A percentile compares a stretch with the other conserved stretches of the same genome.
phyloP scores from a whole-genome alignment of 1,140 invertebrate genomes.

The Muscidifurax raptorellus region DNA sequence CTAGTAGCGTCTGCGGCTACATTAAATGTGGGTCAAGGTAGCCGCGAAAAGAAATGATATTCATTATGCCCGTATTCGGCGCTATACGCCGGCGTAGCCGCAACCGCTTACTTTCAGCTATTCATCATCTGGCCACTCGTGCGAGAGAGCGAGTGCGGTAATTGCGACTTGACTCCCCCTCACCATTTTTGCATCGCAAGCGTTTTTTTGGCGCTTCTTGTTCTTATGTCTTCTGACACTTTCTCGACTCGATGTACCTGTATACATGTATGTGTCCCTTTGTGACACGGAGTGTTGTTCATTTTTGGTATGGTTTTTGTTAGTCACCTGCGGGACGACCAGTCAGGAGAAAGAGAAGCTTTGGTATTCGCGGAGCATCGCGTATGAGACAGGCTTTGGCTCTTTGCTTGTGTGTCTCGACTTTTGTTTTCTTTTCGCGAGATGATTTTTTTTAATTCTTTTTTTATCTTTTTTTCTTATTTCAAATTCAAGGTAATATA shows the following conservation, averaged over 20 bases:
- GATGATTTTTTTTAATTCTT: no score
- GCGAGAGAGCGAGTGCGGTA: neutral
- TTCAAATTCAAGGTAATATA: no score
- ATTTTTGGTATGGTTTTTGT: neutral
- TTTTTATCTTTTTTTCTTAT: no score
- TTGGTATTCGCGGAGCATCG: no score
- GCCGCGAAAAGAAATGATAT: constrained; percentile 69
- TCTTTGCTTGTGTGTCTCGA: no score
- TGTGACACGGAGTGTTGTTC: neutral
- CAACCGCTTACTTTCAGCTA: constrained; percentile 45
- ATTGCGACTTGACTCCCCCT: constrained; percentile 3
- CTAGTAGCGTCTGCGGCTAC: neutral
- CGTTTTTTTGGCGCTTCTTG: neutral
- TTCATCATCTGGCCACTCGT: constrained; percentile 42
- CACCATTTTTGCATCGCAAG: neutral
- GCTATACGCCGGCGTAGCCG: constrained; percentile 24
- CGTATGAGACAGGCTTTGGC: no score
- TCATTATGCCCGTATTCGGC: constrained; percentile 70
- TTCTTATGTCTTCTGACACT: neutral
- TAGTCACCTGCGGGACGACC: neutral
- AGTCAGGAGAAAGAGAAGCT: no score
- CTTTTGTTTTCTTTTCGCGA: no score
- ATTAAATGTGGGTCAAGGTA: constrained; percentile 70
- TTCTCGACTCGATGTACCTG: neutral
- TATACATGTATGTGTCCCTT: neutral